Percentiles rank a stretch among this genome's conserved stretches.
These are phyloP conservation scores for Daphoenositta chrysoptera DNA, from an alignment of 2,113 vertebrate species.

Conservation along the genomic window DNA sequence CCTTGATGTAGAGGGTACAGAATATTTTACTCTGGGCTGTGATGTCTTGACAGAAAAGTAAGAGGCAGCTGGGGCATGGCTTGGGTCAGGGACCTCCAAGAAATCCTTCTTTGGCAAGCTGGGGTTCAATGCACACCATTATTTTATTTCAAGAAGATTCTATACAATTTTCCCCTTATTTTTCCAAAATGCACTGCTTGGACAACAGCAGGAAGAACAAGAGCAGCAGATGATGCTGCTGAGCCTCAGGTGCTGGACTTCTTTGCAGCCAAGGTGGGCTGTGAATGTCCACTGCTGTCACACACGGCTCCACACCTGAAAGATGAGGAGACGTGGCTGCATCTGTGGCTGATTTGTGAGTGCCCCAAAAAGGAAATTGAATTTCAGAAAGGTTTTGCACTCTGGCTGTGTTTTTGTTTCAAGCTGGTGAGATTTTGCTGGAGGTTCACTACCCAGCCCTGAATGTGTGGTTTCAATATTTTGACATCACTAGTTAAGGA, in stretches of 20 bases:
- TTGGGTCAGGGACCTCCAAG: not conserved
- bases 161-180: not conserved
- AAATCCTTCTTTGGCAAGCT: not conserved
- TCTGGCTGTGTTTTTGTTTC: not conserved
- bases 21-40: not conserved
- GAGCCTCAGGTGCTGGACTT: not conserved
- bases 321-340: not conserved
- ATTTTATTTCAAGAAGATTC: not conserved
- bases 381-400: not conserved
- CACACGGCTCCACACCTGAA: not conserved
- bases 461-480: not conserved
- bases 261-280: not conserved
- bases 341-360: not conserved
- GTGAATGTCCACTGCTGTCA: not conserved
- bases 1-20: not conserved
- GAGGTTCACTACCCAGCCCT: not conserved
- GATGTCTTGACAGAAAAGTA: not conserved
- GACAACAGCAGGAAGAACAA: not conserved
- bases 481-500: not conserved
- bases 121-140: not conserved
- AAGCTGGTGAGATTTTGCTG: not conserved
- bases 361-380: not conserved
- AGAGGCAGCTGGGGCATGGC: not conserved
- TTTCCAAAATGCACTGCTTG: not conserved
- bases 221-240: not conserved